Base-by-base conservation (phyloP, 1,140 invertebrate species). In the Bombus balteatus region DNA sequence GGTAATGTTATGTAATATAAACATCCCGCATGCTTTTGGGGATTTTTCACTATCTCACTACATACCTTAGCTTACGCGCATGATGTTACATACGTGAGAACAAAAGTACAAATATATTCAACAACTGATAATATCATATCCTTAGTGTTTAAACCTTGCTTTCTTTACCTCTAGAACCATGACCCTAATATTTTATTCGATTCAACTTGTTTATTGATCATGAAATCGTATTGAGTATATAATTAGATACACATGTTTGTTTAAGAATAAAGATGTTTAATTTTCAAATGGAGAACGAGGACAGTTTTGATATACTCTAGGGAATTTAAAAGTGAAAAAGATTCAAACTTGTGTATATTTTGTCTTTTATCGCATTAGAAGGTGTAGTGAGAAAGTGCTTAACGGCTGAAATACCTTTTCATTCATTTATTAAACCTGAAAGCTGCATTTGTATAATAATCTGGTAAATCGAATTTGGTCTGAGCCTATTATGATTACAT, bases 21-120 rank as follows among this genome's bases (percentile, higher is more conserved):
- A 92, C 86, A 89, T 94, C 91, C 92, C 88, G 94, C 94, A 95
- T 95, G 94, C 92, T 94, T 94, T 93, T 94, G 92, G 93, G 92
- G 90, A 92, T 92, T 92, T 92, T 93, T 94, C 89, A 94, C 90
- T 94, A 93, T 94, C 91, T 95, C 91, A 94, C 92, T 93, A 94
- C 90, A 92, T 91, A 94, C 91, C 92, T 93, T 94, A 87, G 92
- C 92, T 94, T 94, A 92, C 89, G 92, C 93, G 94, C 94, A 94
- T 94, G 93, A 92, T 92, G 37, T 34, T 41, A 92, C 83, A 83
- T 65, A 74, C 81, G 34, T 70, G 77, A 80, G 34, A 73, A 81
- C 37, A 71, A n/a, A 72, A 59, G 34, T 41, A 25, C 9, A 82
- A 73, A 65, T 13, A 66, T 89, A 75, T 77, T 41, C 28, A 68